Evolutionary conservation across 1,140 invertebrate genomes (phyloP), one percentile per base, ranked within the genome.

Genomic region (Pogonognathellus flavescens): DNA sequence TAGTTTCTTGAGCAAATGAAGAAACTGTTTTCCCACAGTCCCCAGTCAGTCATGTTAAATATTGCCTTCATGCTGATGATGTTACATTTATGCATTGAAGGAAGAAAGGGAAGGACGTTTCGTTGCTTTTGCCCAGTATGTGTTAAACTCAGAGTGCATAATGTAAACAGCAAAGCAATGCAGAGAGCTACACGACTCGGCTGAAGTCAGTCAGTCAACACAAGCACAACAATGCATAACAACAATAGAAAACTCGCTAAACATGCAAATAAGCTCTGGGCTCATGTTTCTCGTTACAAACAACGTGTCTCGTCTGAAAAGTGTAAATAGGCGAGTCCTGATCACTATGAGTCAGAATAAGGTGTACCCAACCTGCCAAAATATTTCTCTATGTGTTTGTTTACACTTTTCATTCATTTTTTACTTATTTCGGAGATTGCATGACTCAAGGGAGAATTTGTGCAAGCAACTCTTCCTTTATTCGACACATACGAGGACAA

Each of bases 251-350:
- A 76, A 76, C 70, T 76, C 11, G 70, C 25, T 18, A 76, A 76
- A 50, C 31, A 76, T 76, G n/a, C 16, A 49, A 76, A 76, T 66
- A 18, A 76, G 70, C 70, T 31, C 25, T 76, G 70, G 70, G 70
- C 70, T 49, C 16, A 9, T 25, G 70, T 76, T 76, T 76, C 70
- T 50, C 16, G 70, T 76, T 76, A 76, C 60, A 20, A 20, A n/a
- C 70, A 41, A 76, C 31, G 25, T 76, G 70, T 31, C 16, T 76
- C 70, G 70, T 76, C 70, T 76, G 70, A 4, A 49, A 76, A 76
- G 70, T 76, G 70, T 76, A 76, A 76, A 76, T 76, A 76, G 70
- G 70, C 70, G 70, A 76, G 70, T 31, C 70, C 31, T 76, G 41
- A 31, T 76, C 70, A 18, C 70, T 25, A 49, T 31, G 53, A 14